Evolutionary conservation across 2,888 invertebrate species (phyloP), one percentile per base, ranked within the genome.

Genomic region (Imbricaverruca yamaguchii): DNA sequence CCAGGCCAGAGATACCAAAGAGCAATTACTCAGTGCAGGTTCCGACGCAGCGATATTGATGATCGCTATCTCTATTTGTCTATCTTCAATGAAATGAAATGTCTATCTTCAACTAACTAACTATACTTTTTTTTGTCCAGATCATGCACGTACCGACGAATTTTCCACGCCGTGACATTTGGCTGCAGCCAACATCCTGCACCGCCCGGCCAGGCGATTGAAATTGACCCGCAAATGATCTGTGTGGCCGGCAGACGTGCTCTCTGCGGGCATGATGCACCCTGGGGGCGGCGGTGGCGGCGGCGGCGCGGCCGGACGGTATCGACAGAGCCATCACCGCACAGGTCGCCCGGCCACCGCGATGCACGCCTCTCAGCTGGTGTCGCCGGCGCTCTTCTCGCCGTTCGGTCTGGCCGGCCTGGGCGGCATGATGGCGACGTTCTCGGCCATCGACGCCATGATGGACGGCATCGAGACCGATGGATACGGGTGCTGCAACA

Each of bases 161-260:
- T 39, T 39, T 39, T 4, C 39, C 39, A 39, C 4, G 39, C 39
- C 39, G 39, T 39, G 39, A 39, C 39, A 39, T 39, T 39, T 39
- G 1, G 39, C 39, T 4, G 39, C 4, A 4, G 39, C 39, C 39
- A 39, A 39, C 39, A 39, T 39, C 39, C 39, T 39, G 39, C 39
- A 39, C 39, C 4, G 39, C 4, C 39, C 1, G 39, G 39, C 4
- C 39, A 39, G 39, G 39, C 39, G 39, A 39, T 39, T 39, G 39
- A 39, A 1, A 39, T 4, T 39, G 39, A 39, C 39, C 39, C 39
- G 39, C 39, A 39, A 39, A 4, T 39, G 39, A 4, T 39, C 39
- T 39, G 39, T 39, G 15, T 86, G 92, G 9, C 59, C 65, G 13
- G 23, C 39, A 63, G 39, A 80, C 23, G 9, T 63, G 56, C 81